These are phyloP conservation scores for Coracias cyanogaster DNA, from an alignment of 2,797 vertebrate species.

Conservation along the genomic window DNA sequence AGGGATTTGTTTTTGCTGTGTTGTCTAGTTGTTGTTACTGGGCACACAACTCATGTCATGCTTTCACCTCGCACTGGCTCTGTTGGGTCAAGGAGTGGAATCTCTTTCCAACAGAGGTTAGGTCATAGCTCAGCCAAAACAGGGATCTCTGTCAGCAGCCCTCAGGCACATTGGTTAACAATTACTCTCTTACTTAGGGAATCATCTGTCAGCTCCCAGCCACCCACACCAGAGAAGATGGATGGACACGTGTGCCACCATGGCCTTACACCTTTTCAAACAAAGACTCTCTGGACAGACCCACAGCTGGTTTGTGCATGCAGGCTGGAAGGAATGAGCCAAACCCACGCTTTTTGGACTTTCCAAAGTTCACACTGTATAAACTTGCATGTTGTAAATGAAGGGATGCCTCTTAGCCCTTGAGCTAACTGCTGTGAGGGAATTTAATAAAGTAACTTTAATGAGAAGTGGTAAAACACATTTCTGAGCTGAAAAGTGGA, in stretches of 20 bases:
- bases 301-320: not conserved
- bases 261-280: not conserved
- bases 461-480: not conserved
- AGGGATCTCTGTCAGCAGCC: not conserved
- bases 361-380: not conserved
- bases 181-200: not conserved
- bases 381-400: not conserved
- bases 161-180: not conserved
- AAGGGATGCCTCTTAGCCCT: not conserved
- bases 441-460: conserved; percentile 39
- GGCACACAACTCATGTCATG: accelerated
- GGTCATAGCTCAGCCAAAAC: not conserved
- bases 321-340: not conserved
- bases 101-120: not conserved
- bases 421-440: conserved; percentile 3
- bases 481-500: conserved; percentile 17
- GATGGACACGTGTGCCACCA: accelerated
- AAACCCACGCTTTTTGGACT: not conserved
- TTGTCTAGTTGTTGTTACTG: not conserved
- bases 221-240: not conserved
- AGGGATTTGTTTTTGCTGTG: not conserved
- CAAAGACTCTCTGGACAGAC: not conserved
- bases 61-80: not conserved
- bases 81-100: not conserved
- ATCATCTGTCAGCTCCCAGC: not conserved